These are phyloP conservation scores for Seira sanloemensis DNA, from an alignment of 2,888 invertebrate genomes.

Conservation along the genomic window DNA sequence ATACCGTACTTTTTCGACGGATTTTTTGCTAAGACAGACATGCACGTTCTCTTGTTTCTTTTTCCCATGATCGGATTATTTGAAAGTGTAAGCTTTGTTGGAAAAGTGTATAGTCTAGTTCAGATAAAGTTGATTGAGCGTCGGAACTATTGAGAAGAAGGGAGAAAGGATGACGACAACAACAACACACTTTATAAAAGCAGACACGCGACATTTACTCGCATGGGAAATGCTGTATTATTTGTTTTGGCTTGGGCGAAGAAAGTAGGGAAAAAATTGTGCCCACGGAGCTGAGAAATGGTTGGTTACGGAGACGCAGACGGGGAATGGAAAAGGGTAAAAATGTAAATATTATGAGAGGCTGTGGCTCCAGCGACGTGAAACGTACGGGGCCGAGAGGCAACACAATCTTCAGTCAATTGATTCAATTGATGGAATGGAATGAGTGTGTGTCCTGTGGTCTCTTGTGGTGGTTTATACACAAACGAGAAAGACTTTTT, in stretches of 20 bases:
- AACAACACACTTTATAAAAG: constrained; percentile 30
- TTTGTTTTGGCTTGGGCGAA: too few relatives aligned
- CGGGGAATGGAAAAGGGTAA: background rate
- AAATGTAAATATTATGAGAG: constrained; percentile 7
- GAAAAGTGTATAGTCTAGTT: background rate
- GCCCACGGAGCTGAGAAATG: too few relatives aligned
- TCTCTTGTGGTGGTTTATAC: constrained; percentile 12
- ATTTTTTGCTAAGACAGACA: background rate
- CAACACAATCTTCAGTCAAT: constrained; percentile 36
- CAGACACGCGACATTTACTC: constrained; percentile 49
- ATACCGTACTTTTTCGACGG: background rate
- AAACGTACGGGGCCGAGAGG: background rate
- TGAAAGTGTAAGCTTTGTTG: background rate
- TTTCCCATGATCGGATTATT: constrained; percentile 49
- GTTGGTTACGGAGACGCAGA: constrained; percentile 11
- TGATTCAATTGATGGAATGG: constrained; percentile 50
- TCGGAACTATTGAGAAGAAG: background rate
- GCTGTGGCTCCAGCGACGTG: background rate
- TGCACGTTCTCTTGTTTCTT: constrained; percentile 18
- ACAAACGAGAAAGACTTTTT: background rate
- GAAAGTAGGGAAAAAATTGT: too few relatives aligned
- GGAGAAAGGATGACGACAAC: background rate
- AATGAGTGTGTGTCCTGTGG: constrained; percentile 19
- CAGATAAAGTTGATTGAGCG: background rate
- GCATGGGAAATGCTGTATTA: constrained; percentile 18